Base-by-base conservation (phyloP, 1,140 invertebrate genomes). In the Ceratoteleas bidentatus region DNA sequence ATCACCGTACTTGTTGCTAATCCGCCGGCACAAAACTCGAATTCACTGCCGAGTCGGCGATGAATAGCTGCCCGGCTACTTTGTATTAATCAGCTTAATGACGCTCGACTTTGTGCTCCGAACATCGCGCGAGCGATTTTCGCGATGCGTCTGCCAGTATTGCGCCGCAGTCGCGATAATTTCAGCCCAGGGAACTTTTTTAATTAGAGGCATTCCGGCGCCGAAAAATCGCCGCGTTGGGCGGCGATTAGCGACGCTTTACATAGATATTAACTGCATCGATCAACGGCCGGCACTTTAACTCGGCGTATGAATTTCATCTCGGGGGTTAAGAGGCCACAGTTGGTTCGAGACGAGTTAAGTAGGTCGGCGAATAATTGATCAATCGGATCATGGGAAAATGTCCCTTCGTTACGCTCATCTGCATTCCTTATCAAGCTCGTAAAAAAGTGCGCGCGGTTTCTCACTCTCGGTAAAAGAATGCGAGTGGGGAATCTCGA, bases 281-380 rank as follows among this genome's bases (percentile, higher is more conserved):
- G 62, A 76, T 76, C 62, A 68, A 76, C 56, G 36, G 47, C 60
- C 73, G 73, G 76, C 68, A 80, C 73, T 80, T 80, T 66, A 80
- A 80, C 49, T 72, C 52, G 40, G 40, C 15, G 56, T 60, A 74
- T 68, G 54, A 80, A 73, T 73, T 66, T 68, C 56, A 80, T 80
- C 68, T 49, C 56, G 9, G 36, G 32, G 78, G 78, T 81, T 68
- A 81, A 74, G 45, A 81, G 78, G 47, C 66, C 58, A 40, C 36
- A 24, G 68, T 72, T 66, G 65, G 72, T 61, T 72, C 54, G 50
- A 72, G 54, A 57, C 43, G 53, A 74, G 50, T 80, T 66, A 69
- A 80, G 53, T 80, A 64, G 69, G 69, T 80, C 77, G 70, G 49
- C 52, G 58, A 40, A 50, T 66, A 73, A 50, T 66, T 70, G 52